Percentiles rank a stretch among this genome's conserved stretches.
These are phyloP conservation scores for Bibio marci DNA, from an alignment of 2,888 invertebrate genomes.

Conservation along the genomic window DNA sequence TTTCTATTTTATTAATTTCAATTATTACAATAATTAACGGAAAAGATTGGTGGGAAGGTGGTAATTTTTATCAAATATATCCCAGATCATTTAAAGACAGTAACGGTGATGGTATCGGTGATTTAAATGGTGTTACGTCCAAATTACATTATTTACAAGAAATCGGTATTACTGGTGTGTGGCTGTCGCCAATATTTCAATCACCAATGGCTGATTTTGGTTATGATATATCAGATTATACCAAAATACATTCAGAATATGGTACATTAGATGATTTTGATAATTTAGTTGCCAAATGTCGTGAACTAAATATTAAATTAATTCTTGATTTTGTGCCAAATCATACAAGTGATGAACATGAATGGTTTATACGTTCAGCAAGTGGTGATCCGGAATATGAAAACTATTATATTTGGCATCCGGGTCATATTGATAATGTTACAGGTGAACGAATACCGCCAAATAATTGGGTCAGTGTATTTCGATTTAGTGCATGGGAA, in stretches of 20 bases:
- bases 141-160: conserved; percentile 46
- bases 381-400: conserved; percentile 38
- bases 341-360: conserved; percentile 29
- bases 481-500: conserved; percentile 45
- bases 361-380: conserved; percentile 57
- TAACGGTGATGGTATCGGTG: conserved; percentile 72
- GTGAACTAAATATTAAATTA: conserved; percentile 30
- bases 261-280: conserved; percentile 58
- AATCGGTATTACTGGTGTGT: conserved; percentile 54
- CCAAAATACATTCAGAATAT: conserved; percentile 49
- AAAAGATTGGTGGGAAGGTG: conserved; percentile 22
- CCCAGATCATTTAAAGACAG: conserved; percentile 72
- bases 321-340: conserved; percentile 32
- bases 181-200: conserved; percentile 70
- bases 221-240: conserved; percentile 70
- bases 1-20: too few relatives aligned
- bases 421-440: background rate
- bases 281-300: conserved; percentile 36
- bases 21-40: too few relatives aligned
- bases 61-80: conserved; percentile 58
- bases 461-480: conserved; percentile 28
- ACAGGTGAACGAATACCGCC: conserved; percentile 22
- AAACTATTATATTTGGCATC: conserved; percentile 52
- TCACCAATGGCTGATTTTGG: conserved; percentile 79
- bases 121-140: conserved; percentile 53